Base-by-base conservation (phyloP, 2,888 invertebrate species). In the Ypsolopha scabrella region DNA sequence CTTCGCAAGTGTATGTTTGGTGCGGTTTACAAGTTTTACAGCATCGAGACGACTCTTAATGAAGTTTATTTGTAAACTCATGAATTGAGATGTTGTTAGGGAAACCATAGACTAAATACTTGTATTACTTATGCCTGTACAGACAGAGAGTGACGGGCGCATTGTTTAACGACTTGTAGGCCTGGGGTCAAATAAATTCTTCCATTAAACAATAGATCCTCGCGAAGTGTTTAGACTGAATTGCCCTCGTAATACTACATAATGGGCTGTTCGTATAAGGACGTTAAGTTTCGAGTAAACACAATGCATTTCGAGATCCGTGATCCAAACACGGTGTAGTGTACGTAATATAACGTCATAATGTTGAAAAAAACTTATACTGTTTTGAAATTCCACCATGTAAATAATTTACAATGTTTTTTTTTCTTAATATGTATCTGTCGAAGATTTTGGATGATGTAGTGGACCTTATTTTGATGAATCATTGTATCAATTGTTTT, bases 151-250 rank as follows among this genome's bases (percentile, higher is more conserved):
- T 75, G 74, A 73, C 73, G 70, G 47, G 36, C 13, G 11, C 44
- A n/a, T 11, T 46, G 46, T 46, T 46, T 35, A 13, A 47, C 47
- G 13, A 47, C 36, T 47, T 48, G 41, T 53, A 50, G 51, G 72
- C 72, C 72, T 52, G 62, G 54, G 70, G 74, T 67, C 55, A 53
- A 57, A 60, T 57, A 63, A 70, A 68, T 68, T 72, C 65, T 64
- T 57, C 57, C 57, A 63, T 61, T 61, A 60, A 61, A 62, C 65
- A 64, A 67, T 65, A 67, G 66, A 69, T 65, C 61, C 62, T 60
- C 57, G 60, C 65, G 65, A 72, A 70, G 61, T 66, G 66, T 69
- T 72, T 71, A 66, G 58, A 63, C 66, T 54, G 63, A 72, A 74
- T 71, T 67, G 63, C 58, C 57, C 57, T 53, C 57, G 62, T 71